These are phyloP conservation scores for Panagrolaimus sp. DNA, from an alignment of 1,140 invertebrate species.

Conservation along the genomic window DNA sequence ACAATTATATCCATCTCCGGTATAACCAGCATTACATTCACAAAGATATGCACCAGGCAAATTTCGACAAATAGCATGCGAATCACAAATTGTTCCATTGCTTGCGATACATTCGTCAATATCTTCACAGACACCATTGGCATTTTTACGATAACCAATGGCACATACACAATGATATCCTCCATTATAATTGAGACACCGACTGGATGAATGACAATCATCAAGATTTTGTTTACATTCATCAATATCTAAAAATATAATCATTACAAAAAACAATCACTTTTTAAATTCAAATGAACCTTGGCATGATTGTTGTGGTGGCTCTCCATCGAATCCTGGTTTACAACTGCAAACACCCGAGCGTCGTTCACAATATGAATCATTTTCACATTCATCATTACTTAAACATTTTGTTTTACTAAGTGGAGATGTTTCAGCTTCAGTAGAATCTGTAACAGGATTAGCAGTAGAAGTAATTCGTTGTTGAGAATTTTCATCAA, in stretches of 20 bases:
- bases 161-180: slow-evolving; percentile 48
- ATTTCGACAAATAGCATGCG: slow-evolving; percentile 91
- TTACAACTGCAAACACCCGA: slow-evolving; percentile 43
- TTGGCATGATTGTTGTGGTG: slow-evolving; percentile 33
- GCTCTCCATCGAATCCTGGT: slow-evolving; percentile 47
- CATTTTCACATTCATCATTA: slow-evolving; percentile 47
- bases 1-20: slow-evolving; percentile 57
- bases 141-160: slow-evolving; percentile 46
- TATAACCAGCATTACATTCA: slow-evolving; percentile 86
- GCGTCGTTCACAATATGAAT: slow-evolving; percentile 49
- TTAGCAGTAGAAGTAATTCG: not conserved
- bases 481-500: too few species aligned
- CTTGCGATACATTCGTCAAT: slow-evolving; percentile 84
- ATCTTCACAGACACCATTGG: slow-evolving; percentile 66
- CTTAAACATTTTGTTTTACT: slow-evolving; percentile 32
- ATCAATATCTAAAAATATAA: slow-evolving; percentile 42
- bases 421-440: slow-evolving; percentile 15
- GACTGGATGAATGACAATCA: slow-evolving; percentile 41
- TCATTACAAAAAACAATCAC: not conserved
- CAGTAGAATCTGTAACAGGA: not conserved
- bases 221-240: slow-evolving; percentile 48
- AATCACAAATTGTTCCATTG: slow-evolving; percentile 80
- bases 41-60: slow-evolving; percentile 89
- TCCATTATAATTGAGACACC: slow-evolving; percentile 48
- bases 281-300: slow-evolving; percentile 28